A percentile compares a stretch with the other conserved stretches of the same genome.
phyloP scores from a whole-genome alignment of 2,797 vertebrate species.

The Rachycentron canadum region DNA sequence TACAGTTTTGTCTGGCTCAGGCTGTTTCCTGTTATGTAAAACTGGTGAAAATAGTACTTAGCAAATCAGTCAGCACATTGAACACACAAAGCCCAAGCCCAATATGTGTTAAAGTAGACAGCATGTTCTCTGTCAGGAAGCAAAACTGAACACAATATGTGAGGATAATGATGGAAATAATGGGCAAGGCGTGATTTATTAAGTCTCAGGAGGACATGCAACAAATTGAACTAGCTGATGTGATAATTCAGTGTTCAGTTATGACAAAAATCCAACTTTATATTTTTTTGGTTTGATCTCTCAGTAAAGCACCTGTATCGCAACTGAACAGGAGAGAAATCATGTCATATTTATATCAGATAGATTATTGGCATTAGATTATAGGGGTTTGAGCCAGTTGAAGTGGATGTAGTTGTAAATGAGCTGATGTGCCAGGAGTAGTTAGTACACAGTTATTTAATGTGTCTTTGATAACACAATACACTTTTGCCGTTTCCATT shows the following conservation, averaged over 20 bases:
- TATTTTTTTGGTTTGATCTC: not conserved
- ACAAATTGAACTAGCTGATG: no score
- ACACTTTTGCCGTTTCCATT: constrained; percentile 8
- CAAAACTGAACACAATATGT: not conserved
- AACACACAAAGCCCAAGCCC: not conserved
- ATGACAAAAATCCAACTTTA: not conserved
- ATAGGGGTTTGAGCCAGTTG: not conserved
- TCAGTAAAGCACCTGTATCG: not conserved
- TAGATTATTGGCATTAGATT: not conserved
- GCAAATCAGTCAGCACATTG: not conserved
- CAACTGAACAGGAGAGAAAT: not conserved
- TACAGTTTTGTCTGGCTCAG: not conserved
- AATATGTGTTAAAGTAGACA: not conserved
- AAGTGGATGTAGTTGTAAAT: not conserved
- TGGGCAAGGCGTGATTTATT: not conserved
- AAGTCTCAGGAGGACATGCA: not conserved
- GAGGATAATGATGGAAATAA: not conserved
- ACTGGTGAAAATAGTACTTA: not conserved
- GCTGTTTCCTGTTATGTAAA: constrained; percentile 5
- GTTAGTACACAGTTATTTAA: not conserved
- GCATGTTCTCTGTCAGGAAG: not conserved
- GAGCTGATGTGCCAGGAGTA: not conserved
- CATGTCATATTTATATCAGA: no score
- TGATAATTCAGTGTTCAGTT: not conserved
- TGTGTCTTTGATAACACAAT: not conserved